Percentiles rank a stretch among this genome's conserved stretches.
Evolutionary conservation across 1,140 invertebrate species (phyloP).

Genomic region (Aphelenchoides avenae): DNA sequence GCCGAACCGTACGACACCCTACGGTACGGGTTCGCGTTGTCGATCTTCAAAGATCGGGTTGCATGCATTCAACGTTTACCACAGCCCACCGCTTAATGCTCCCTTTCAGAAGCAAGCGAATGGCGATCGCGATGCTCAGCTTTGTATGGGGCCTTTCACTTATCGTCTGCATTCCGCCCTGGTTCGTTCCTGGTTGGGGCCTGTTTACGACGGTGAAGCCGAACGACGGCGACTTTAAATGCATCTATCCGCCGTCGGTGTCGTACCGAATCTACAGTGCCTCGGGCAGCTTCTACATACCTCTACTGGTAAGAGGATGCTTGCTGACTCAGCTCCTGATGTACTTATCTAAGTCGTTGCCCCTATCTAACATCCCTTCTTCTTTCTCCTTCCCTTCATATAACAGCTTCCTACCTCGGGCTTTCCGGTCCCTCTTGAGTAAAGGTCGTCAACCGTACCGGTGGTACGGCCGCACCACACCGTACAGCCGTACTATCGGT

Average conservation of each 20-base stretch:
- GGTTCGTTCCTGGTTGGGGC: conserved; percentile 53
- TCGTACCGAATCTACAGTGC: conserved; percentile 59
- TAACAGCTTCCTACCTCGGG: neutral
- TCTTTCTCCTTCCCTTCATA: conserved; percentile 10
- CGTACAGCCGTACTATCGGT: neutral
- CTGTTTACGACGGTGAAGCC: conserved; percentile 21
- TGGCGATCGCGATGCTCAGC: conserved; percentile 49
- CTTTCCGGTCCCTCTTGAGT: neutral
- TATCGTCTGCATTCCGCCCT: conserved; percentile 55
- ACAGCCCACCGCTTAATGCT: conserved; percentile 13
- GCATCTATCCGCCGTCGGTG: conserved; percentile 54
- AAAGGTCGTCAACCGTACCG: neutral
- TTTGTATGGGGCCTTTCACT: conserved; percentile 50
- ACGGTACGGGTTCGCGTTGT: too few species aligned
- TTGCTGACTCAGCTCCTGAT: too few species aligned
- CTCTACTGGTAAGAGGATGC: conserved; percentile 53
- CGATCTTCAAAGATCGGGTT: too few species aligned
- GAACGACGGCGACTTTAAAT: conserved; percentile 32
- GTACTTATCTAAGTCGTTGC: too few species aligned
- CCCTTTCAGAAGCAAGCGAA: conserved; percentile 48
- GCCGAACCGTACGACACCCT: too few species aligned
- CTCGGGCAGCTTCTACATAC: conserved; percentile 56
- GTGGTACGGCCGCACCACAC: too few species aligned
- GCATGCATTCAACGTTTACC: conserved; percentile 6
- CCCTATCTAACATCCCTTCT: conserved; percentile 17